Evolutionary conservation across 1,140 invertebrate genomes (phyloP), one percentile per base, ranked within the genome.

Genomic region (Pseudoatta argentina): DNA sequence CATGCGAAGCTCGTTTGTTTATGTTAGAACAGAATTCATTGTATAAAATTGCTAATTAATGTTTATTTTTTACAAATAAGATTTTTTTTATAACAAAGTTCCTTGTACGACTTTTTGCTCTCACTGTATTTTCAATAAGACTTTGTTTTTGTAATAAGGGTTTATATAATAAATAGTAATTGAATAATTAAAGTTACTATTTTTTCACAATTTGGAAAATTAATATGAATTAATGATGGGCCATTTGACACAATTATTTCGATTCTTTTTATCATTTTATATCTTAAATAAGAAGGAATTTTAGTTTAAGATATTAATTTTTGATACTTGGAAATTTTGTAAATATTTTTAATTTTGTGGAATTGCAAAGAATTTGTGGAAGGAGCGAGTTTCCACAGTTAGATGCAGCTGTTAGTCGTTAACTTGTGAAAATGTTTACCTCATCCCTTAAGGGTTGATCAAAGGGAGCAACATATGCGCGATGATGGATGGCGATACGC

Each of bases 401-500:
- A 27, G 10, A 24, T 14, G 55, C 89, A 88, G 83, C 85, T 89
- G 88, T 48, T 63, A 85, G 16, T 67, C 76, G 69, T 88, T 88
- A 81, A 79, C 63, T 39, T 51, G n/a, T 48, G 69, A 89, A 78
- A 87, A 39, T 81, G 81, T 83, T 86, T 59, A 72, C 75, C 2
- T 63, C 72, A 53, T 55, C 59, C 75, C 55, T 53, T 55, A 81
- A 89, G 87, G 89, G 86, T 88, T 75, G 61, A 73, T 85, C 86
- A 82, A 85, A 87, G 61, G 79, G 82, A 85, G 57, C 85, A 85
- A 71, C 91, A 91, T 92, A 92, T 89, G 91, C 76, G 57, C 34
- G 87, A 86, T 92, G 91, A 92, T 88, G 81, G 87, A 92, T 87
- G 89, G 39, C 79, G 87, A 87, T 87, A 63, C 51, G 77, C 72